Evolutionary conservation across 2,113 vertebrate genomes (phyloP).

Genomic region (Melanerpes aurifrons): DNA sequence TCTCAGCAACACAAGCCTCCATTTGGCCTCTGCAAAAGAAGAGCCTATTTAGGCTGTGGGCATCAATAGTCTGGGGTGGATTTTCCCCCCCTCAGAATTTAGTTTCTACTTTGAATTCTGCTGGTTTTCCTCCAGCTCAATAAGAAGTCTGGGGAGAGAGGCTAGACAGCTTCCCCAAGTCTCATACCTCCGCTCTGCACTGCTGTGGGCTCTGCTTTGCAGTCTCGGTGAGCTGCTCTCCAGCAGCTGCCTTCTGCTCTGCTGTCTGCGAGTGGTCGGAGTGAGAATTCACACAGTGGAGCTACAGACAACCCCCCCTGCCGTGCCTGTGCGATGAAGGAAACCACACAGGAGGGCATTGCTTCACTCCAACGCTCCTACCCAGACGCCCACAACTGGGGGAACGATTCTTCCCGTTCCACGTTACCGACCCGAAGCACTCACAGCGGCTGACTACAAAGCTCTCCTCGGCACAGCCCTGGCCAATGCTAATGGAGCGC

Average conservation of each 20-base stretch:
- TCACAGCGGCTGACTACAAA: not conserved
- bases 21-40: not conserved
- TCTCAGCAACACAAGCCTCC: not conserved
- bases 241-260: not conserved
- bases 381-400: not conserved
- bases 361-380: not conserved
- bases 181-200: not conserved
- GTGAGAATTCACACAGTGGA: not conserved
- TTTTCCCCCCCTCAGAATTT: rapidly evolving
- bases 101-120: not conserved
- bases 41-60: not conserved
- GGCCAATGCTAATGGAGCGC: not conserved
- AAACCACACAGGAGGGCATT: not conserved
- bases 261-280: not conserved
- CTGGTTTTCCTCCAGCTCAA: not conserved
- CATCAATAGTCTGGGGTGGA: not conserved
- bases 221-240: not conserved
- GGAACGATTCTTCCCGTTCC: not conserved
- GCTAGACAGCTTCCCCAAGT: no score
- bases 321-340: not conserved
- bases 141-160: rapidly evolving
- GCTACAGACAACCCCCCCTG: not conserved
- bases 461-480: not conserved
- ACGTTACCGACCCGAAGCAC: not conserved
- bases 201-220: not conserved